Percentiles rank a stretch among this genome's conserved stretches.
Evolutionary conservation across 2,113 vertebrate species (phyloP).

Genomic region (Thymallus thymallus): DNA sequence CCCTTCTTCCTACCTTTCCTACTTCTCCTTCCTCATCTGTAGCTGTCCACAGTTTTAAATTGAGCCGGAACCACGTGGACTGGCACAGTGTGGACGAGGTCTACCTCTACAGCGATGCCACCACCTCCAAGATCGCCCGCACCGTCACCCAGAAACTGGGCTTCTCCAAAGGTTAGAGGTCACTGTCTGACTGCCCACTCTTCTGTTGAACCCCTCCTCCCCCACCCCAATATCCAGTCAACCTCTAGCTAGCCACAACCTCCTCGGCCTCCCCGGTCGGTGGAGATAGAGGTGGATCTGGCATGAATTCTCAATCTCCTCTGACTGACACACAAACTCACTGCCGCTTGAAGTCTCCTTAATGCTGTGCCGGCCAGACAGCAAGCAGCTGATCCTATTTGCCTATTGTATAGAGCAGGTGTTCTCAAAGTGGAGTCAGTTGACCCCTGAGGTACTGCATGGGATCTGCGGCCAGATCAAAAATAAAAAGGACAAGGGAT

Average conservation of each 20-base stretch:
- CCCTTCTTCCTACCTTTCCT: constrained; percentile 22
- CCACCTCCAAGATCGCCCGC: constrained; percentile 96
- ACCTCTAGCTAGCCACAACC: not conserved
- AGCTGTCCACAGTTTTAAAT: constrained; percentile 91
- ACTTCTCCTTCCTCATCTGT: constrained; percentile 29
- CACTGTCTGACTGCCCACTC: not conserved
- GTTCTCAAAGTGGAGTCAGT: no score
- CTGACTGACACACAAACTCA: constrained; percentile 20
- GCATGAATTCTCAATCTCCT: constrained; percentile 15
- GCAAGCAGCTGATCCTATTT: not conserved
- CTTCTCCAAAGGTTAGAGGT: constrained; percentile 91
- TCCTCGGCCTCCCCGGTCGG: not conserved
- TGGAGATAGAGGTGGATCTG: constrained; percentile 13
- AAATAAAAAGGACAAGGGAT: no score
- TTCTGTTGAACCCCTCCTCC: no score
- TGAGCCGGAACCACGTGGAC: constrained; percentile 93
- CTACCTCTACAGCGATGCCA: constrained; percentile 97
- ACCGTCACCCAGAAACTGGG: constrained; percentile 95
- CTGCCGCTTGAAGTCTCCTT: constrained; percentile 32
- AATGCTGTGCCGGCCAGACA: constrained; percentile 29
- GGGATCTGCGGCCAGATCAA: no score
- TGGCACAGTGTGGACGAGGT: constrained; percentile 97
- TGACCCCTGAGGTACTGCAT: no score
- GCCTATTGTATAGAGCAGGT: no score
- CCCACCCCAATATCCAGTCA: not conserved